Base-by-base conservation (phyloP, 1,140 invertebrate species). In the Cherax quadricarinatus region DNA sequence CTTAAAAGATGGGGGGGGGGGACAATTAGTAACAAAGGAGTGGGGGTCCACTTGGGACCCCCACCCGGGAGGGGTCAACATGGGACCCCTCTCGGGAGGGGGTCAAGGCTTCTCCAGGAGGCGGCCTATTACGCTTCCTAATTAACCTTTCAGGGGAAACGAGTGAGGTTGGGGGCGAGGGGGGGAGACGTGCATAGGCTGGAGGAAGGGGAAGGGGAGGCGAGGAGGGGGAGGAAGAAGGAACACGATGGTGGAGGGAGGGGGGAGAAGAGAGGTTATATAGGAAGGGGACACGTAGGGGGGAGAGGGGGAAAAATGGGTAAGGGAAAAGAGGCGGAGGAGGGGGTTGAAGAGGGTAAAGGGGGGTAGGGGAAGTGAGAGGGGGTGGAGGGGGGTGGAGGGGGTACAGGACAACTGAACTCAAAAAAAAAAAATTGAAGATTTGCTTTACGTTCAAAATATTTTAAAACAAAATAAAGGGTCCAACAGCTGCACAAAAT, bases 11-110 rank as follows among this genome's bases (percentile, higher is more conserved):
- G 24, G 41, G 73, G 18, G 60, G 70, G 24, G 41, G 73, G 18
- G 60, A 85, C 83, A 85, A 85, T 85, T 84, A 62, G 53, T 41
- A 41, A 84, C 82, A 84, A 84, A 84, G 24, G 82, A 41, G 53
- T 9, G 48, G 24, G 78, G 30, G 4, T 18, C 48, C 79, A 9
- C 57, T 30, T 60, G 70, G 70, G 60, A 70, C 83, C 83, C 24
- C 83, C 14, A 41, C 4, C 48, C 49, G 24, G 41, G 51, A 14
- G 18, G 60, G n/a, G 21, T 9, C 16, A 14, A 18, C 82, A 60
- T 60, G 70, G 70, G 83, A 70, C 83, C 83, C 24, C 83, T 10
- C 30, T 10, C 48, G 51, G 24, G 41, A 81, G 30, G 18, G 60
- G n/a, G 21, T 9, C 16, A 3, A 18, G n/a, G 83, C 60, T 70